A percentile compares a stretch with the other conserved stretches of the same genome.
phyloP scores from a whole-genome alignment of 2,113 vertebrate species.

The Grammomys surdaster region DNA sequence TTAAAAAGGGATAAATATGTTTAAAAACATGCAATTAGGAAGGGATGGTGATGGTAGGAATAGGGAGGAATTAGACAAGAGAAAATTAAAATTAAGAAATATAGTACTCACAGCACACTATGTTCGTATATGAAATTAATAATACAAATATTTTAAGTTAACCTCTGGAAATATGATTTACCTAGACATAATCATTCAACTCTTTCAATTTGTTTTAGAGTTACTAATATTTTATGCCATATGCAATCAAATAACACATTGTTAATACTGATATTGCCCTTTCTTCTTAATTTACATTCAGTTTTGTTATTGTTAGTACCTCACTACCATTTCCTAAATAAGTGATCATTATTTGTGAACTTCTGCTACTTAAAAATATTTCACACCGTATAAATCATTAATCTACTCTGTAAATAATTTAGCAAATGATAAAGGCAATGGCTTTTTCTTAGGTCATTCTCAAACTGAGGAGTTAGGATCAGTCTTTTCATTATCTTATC shows the following conservation, averaged over 20 bases:
- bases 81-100: neutral
- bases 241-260: conserved; percentile 21
- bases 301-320: conserved; percentile 14
- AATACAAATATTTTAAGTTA: neutral
- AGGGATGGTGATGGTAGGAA: neutral
- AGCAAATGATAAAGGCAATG: conserved; percentile 35
- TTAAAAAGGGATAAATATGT: neutral
- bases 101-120: neutral
- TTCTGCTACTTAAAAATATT: neutral
- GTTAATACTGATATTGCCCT: neutral
- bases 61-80: neutral
- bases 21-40: neutral
- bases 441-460: conserved; percentile 87
- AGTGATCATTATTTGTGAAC: conserved; percentile 17
- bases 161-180: neutral
- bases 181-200: neutral
- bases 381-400: conserved; percentile 45
- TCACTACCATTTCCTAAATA: neutral
- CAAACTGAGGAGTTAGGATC: conserved; percentile 50
- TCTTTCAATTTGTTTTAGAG: neutral
- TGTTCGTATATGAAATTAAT: neutral
- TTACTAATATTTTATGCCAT: conserved; percentile 1
- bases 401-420: neutral
- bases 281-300: neutral
- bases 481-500: conserved; percentile 57